phyloP scores from a whole-genome alignment of 2,888 invertebrate genomes.

The Thymelicus sylvestris region DNA sequence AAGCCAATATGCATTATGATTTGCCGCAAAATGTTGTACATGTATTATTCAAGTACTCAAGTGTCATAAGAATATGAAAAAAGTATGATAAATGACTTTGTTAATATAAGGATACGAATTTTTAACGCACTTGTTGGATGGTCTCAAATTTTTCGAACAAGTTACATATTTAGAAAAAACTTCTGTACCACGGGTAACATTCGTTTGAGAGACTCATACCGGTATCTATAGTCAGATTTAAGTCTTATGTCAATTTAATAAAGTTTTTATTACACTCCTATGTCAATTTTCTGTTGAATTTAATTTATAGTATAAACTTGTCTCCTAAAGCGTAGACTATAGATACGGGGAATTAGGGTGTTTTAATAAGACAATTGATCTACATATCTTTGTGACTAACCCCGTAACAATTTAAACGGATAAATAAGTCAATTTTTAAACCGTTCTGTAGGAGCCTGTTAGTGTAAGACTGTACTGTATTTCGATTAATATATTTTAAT shows the following conservation, averaged over 20 bases:
- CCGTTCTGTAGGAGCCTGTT: slow-evolving; percentile 49
- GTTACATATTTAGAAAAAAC: background rate
- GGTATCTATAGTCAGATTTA: slow-evolving; percentile 38
- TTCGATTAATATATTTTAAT: slow-evolving; percentile 50
- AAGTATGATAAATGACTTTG: slow-evolving; percentile 45
- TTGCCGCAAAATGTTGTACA: slow-evolving; percentile 46
- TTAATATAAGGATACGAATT: slow-evolving; percentile 47
- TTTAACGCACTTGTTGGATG: slow-evolving; percentile 44
- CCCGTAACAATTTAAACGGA: slow-evolving; percentile 46
- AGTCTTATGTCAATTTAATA: slow-evolving; percentile 3
- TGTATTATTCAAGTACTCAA: slow-evolving; percentile 64
- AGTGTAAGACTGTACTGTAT: slow-evolving; percentile 44
- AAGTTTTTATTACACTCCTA: background rate
- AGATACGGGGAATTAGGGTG: slow-evolving; percentile 28
- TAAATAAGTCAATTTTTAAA: slow-evolving; percentile 58
- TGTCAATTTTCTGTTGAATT: slow-evolving; percentile 2
- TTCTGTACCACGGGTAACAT: background rate
- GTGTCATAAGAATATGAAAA: slow-evolving; percentile 41
- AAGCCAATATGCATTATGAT: slow-evolving; percentile 27
- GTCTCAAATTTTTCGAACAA: slow-evolving; percentile 36
- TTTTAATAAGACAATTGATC: slow-evolving; percentile 47
- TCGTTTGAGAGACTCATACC: background rate
- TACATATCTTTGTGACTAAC: slow-evolving; percentile 67
- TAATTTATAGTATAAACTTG: background rate
- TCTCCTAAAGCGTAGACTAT: background rate